phyloP scores from a whole-genome alignment of 30 jellyfish, hydroid and myxozoan genomes.

The Mastigias papua region DNA sequence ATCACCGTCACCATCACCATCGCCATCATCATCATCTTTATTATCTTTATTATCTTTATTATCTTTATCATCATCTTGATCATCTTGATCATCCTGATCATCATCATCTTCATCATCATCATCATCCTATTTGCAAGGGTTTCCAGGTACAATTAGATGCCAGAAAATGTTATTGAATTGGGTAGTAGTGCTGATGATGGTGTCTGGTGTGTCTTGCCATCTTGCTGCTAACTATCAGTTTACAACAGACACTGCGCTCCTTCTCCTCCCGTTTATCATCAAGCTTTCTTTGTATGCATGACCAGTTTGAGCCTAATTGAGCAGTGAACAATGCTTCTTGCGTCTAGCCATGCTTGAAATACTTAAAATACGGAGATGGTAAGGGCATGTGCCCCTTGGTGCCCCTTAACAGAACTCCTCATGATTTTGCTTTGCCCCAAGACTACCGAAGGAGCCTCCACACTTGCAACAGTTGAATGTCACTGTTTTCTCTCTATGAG shows the following conservation, averaged over 20 bases:
- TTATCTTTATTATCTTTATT: no score
- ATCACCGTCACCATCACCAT: no score
- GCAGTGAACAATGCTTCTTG: not conserved
- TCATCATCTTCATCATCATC: no score
- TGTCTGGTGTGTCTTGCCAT: not conserved
- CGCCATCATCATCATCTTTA: no score
- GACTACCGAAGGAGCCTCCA: not conserved
- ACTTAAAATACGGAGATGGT: not conserved
- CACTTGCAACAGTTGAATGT: not conserved
- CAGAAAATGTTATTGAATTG: not conserved
- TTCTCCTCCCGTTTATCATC: not conserved
- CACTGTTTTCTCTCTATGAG: not conserved
- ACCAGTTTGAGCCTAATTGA: constrained; percentile 2
- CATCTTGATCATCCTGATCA: no score
- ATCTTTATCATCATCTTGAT: no score
- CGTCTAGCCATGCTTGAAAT: not conserved
- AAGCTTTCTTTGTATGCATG: not conserved
- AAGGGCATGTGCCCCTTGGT: constrained; percentile 11
- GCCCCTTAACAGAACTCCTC: not conserved
- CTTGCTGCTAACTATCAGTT: not conserved
- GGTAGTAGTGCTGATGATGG: not conserved
- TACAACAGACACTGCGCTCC: not conserved
- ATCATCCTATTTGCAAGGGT: not conserved
- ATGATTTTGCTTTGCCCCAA: not conserved
- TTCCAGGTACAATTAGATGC: not conserved